Evolutionary conservation across 2,113 vertebrate species (phyloP).

Genomic region (Sylvilagus bachmani): DNA sequence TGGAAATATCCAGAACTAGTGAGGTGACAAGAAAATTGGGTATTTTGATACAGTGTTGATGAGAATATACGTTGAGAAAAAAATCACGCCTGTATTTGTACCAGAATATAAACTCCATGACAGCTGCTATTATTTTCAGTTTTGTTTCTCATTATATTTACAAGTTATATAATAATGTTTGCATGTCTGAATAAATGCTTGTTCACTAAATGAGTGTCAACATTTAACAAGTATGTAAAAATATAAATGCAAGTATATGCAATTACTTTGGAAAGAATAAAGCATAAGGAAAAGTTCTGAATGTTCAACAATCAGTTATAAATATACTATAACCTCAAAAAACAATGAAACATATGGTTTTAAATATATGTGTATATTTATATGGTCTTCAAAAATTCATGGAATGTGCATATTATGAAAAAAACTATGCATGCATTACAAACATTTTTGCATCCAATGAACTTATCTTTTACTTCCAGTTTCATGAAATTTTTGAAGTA

Average conservation of each 20-base stretch:
- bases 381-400: too few species aligned
- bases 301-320: neutral
- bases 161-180: neutral
- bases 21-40: neutral
- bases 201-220: neutral
- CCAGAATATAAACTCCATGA: neutral
- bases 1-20: neutral
- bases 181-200: neutral
- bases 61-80: neutral
- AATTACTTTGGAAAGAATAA: neutral
- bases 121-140: neutral
- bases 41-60: neutral
- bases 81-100: neutral
- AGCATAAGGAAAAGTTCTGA: neutral
- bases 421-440: too few species aligned
- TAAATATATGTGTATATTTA: neutral
- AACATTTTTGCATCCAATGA: too few species aligned
- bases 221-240: neutral
- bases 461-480: too few species aligned
- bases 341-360: neutral
- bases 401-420: too few species aligned
- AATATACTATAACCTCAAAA: neutral
- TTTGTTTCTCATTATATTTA: constrained; percentile 5
- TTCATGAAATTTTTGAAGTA: too few species aligned
- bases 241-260: neutral